Evolutionary conservation across 37 sponge, comb jelly and placozoan genomes (phyloP).

Genomic region (Oscarella lobularis): DNA sequence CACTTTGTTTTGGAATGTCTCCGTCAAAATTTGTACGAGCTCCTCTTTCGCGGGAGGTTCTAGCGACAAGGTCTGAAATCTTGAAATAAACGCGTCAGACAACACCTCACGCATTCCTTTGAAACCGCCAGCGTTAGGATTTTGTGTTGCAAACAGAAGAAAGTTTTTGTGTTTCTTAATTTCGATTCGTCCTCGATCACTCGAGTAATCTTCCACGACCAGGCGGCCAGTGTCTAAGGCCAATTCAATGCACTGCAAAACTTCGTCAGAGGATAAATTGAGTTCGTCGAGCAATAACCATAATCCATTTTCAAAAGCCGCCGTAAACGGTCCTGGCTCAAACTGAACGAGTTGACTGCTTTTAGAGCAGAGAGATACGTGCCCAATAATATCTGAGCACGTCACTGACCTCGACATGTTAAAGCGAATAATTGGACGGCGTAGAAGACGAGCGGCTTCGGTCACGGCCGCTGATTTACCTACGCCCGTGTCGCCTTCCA

Average conservation of each 20-base stretch:
- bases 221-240: neutral
- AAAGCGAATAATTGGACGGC: neutral
- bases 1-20: neutral
- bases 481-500: neutral
- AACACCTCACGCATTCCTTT: neutral
- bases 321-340: neutral
- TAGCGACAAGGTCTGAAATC: neutral
- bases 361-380: neutral
- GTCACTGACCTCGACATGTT: neutral
- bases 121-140: neutral
- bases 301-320: neutral
- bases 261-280: neutral
- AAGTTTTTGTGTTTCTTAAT: neutral
- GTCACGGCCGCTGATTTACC: neutral
- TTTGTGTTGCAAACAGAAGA: neutral
- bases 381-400: neutral
- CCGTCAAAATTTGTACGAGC: neutral
- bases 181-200: neutral
- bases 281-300: conserved; percentile 2
- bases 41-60: neutral
- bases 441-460: neutral
- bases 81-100: neutral
- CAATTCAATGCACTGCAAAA: neutral
- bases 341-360: neutral
- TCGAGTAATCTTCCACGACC: neutral